Evolutionary conservation across 2,888 invertebrate species (phyloP).

Genomic region (Arenicola marina): DNA sequence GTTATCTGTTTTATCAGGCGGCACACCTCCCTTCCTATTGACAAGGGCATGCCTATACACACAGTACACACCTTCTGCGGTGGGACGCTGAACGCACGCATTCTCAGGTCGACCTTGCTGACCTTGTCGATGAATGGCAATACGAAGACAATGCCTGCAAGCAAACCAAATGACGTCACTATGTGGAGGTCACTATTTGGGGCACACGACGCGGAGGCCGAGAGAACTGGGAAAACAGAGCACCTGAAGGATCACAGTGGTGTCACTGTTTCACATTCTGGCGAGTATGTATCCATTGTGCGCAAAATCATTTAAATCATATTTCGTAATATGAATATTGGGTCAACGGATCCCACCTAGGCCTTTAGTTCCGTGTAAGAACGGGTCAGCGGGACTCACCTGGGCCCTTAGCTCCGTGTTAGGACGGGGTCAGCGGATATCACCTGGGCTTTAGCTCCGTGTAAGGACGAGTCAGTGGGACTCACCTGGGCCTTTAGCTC

Average conservation of each 20-base stretch:
- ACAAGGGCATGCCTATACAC: not conserved
- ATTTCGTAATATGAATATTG: conserved; percentile 2
- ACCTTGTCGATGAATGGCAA: conserved; percentile 61
- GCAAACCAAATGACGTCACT: conserved; percentile 3
- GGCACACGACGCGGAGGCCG: too few species aligned
- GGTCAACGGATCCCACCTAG: too few species aligned
- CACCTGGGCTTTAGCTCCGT: too few species aligned
- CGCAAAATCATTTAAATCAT: not conserved
- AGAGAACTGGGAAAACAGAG: not conserved
- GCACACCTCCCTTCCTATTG: too few species aligned
- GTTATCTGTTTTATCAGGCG: too few species aligned
- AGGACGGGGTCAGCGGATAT: too few species aligned
- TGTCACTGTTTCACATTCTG: not conserved
- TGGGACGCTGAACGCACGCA: conserved; percentile 63
- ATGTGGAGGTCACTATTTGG: not conserved
- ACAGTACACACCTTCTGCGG: conserved; percentile 56
- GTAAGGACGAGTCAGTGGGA: too few species aligned
- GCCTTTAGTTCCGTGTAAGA: too few species aligned
- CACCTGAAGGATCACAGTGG: not conserved
- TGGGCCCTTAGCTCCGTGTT: conserved; percentile 48
- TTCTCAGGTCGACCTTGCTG: conserved; percentile 58
- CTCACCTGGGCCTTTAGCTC: too few species aligned
- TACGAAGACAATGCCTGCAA: conserved; percentile 57
- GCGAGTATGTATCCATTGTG: too few species aligned
- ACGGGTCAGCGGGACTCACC: conserved; percentile 40